phyloP scores from a whole-genome alignment of 2,797 vertebrate species.

The Denticeps clupeoides region DNA sequence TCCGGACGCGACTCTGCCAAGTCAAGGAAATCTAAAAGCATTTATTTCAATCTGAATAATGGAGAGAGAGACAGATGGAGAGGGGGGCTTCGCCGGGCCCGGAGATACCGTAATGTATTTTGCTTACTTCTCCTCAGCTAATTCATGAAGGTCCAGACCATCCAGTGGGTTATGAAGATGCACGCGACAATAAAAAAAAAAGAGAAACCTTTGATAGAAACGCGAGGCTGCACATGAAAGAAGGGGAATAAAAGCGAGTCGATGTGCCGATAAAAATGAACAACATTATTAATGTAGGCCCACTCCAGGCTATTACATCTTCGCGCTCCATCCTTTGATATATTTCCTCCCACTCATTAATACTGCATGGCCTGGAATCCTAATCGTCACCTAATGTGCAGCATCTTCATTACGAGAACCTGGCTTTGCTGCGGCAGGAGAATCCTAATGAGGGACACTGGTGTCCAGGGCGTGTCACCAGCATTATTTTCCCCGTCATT shows the following conservation, averaged over 20 bases:
- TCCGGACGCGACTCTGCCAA: neutral
- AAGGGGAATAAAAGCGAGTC: conserved; percentile 21
- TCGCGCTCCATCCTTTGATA: conserved; percentile 49
- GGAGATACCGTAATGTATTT: too few relatives aligned
- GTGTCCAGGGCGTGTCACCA: conserved; percentile 5
- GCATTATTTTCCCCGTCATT: too few relatives aligned
- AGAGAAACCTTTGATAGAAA: conserved; percentile 36
- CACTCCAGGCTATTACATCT: conserved; percentile 47
- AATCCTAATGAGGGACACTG: conserved; percentile 21
- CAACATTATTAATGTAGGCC: conserved; percentile 48
- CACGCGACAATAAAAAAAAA: conserved; percentile 38
- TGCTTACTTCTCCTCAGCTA: too few relatives aligned
- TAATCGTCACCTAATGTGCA: conserved; percentile 44
- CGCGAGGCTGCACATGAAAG: conserved; percentile 42
- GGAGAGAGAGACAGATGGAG: neutral
- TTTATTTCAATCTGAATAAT: neutral
- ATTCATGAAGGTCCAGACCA: neutral
- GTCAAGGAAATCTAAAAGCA: too few relatives aligned
- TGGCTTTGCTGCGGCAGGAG: conserved; percentile 22
- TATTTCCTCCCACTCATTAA: conserved; percentile 53
- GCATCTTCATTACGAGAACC: conserved; percentile 30
- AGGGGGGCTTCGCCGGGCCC: neutral
- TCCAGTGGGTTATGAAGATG: conserved; percentile 15
- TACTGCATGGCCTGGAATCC: conserved; percentile 53
- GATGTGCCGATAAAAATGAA: conserved; percentile 43